Evolutionary conservation across 2,113 vertebrate genomes (phyloP).

Genomic region (Rhadina sibilatrix): DNA sequence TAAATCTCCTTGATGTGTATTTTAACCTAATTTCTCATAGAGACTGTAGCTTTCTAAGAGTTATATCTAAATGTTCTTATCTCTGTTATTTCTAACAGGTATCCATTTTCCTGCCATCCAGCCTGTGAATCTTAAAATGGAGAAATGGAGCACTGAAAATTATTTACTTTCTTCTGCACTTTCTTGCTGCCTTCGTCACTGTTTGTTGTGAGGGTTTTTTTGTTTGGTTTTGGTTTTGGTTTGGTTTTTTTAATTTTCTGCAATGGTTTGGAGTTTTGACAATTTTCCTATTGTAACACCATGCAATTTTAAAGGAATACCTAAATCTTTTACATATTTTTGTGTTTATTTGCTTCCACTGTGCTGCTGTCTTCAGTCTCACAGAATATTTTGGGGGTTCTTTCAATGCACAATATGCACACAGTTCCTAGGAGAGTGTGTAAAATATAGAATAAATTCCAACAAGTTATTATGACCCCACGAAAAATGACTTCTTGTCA

Average conservation of each 20-base stretch:
- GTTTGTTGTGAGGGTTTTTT: not conserved
- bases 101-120: not conserved
- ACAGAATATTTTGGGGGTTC: not conserved
- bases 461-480: not conserved
- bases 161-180: not conserved
- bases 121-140: not conserved
- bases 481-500: not conserved
- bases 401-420: not conserved
- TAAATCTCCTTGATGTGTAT: accelerated
- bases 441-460: not conserved
- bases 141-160: not conserved
- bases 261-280: accelerated
- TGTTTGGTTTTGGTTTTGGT: no score
- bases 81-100: not conserved
- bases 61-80: not conserved
- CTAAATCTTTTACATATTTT: accelerated
- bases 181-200: not conserved
- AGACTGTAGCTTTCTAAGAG: not conserved
- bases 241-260: not conserved
- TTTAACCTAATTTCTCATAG: not conserved
- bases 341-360: not conserved
- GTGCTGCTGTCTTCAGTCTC: not conserved
- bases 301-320: not conserved
- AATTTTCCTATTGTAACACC: not conserved
- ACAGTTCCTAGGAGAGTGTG: accelerated